These are phyloP conservation scores for Miltochrista miniata DNA, from an alignment of 2,888 invertebrate genomes.

Conservation along the genomic window DNA sequence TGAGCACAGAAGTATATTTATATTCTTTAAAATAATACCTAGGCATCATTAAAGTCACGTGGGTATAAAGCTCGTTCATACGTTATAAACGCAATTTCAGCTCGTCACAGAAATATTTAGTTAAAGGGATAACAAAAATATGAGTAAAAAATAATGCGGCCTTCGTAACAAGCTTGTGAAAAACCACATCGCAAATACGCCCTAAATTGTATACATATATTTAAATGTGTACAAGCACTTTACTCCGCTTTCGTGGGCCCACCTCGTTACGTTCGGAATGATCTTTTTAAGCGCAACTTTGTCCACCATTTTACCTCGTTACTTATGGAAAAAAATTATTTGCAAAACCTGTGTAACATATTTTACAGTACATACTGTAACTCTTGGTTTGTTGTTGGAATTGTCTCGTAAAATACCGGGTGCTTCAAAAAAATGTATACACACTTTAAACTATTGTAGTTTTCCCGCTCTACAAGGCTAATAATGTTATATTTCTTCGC, in stretches of 20 bases:
- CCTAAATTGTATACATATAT: background rate
- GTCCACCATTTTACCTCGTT: background rate
- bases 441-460: too few relatives aligned
- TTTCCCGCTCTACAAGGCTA: too few relatives aligned
- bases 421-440: too few relatives aligned
- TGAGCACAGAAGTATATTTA: too few relatives aligned
- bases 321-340: background rate
- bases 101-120: too few relatives aligned
- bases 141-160: background rate
- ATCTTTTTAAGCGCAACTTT: background rate
- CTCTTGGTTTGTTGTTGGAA: slow-evolving; percentile 22
- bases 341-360: background rate
- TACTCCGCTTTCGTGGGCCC: background rate
- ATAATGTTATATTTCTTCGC: too few relatives aligned
- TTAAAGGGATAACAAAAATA: too few relatives aligned
- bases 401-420: slow-evolving; percentile 33
- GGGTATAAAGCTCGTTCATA: too few relatives aligned
- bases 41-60: too few relatives aligned
- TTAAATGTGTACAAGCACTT: background rate
- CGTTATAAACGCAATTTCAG: too few relatives aligned
- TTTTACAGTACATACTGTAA: slow-evolving; percentile 16
- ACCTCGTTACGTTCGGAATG: background rate
- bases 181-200: background rate
- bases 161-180: background rate
- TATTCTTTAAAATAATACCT: too few relatives aligned